Evolutionary conservation across 2,888 invertebrate genomes (phyloP), one percentile per base, ranked within the genome.

Genomic region (Clitarchus hookeri): DNA sequence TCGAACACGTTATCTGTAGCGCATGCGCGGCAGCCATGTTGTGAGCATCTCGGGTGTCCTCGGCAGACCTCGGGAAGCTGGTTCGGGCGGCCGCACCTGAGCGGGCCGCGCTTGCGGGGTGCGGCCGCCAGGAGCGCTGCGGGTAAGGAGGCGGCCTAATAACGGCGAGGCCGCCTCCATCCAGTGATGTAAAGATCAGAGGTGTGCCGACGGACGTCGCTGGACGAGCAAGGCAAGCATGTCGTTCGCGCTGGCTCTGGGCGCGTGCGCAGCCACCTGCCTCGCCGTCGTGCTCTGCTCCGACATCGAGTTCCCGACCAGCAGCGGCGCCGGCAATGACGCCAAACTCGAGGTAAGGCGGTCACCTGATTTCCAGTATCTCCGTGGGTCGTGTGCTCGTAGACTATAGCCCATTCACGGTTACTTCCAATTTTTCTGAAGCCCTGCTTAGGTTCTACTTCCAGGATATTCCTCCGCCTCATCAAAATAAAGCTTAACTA

Each of bases 111-210:
- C 19, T 16, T 82, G 82, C 83, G 83, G 26, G 48, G 48, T 6
- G 44, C 44, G 83, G 83, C 83, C 48, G 23, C 83, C 83, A 48
- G 83, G 83, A 23, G 83, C 44, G 83, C 83, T 23, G 27, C 19
- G 8, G 82, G 82, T 19, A n/a, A 36, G 26, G 16, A 16, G 16
- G 80, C 23, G 13, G 9, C n/a, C 11, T 48, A n/a, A 48, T 23
- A 26, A 26, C 23, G 83, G 83, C 83, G 19, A 44, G 36, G 44
- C 44, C 36, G 8, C 23, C n/a, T n/a, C n/a, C n/a, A n/a, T n/a
- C n/a, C n/a, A n/a, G n/a, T n/a, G n/a, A n/a, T n/a, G n/a, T 11
- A 11, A 23, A 23, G 83, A 19, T 26, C 83, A 83, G 83, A 80
- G 80, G 8, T 79, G 11, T 27, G 23, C 26, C 8, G 80, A 36